Percentiles rank a stretch among this genome's conserved stretches.
phyloP scores from a whole-genome alignment of 2,113 vertebrate genomes.

The Emydocephalus ijimae region DNA sequence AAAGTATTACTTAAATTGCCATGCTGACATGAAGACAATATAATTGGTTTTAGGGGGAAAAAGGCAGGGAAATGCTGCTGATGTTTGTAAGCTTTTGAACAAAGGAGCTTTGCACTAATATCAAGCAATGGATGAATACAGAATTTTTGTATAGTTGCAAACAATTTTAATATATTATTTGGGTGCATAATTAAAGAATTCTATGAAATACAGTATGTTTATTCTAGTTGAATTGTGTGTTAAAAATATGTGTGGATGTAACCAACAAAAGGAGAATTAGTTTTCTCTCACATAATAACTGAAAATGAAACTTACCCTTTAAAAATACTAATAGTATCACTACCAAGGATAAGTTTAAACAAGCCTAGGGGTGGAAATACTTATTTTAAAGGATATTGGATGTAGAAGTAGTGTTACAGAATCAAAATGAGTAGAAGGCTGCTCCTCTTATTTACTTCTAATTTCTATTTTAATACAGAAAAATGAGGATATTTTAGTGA shows the following conservation, averaged over 20 bases:
- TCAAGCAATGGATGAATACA: conserved; percentile 56
- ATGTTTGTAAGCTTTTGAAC: conserved; percentile 58
- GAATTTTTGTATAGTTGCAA: conserved; percentile 39
- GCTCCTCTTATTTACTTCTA: too few species aligned
- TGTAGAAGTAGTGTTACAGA: too few species aligned
- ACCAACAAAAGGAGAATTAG: not conserved
- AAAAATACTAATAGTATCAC: too few species aligned
- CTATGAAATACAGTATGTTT: not conserved
- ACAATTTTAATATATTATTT: conserved; percentile 38
- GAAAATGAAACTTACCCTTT: too few species aligned
- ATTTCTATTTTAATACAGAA: too few species aligned
- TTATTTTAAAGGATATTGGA: too few species aligned
- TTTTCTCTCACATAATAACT: too few species aligned
- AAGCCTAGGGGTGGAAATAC: too few species aligned
- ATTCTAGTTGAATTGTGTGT: not conserved
- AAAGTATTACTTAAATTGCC: conserved; percentile 31
- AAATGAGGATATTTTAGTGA: too few species aligned
- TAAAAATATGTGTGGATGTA: not conserved
- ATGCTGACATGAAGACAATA: conserved; percentile 32
- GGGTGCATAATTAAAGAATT: not conserved
- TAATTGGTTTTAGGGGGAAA: conserved; percentile 32
- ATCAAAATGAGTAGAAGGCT: too few species aligned
- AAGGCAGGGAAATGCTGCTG: conserved; percentile 51
- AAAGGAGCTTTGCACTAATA: conserved; percentile 57
- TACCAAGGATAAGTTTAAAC: too few species aligned